Percentiles rank a stretch among this genome's conserved stretches.
Evolutionary conservation across 2,113 vertebrate species (phyloP).

Genomic region (Neotoma lepida): DNA sequence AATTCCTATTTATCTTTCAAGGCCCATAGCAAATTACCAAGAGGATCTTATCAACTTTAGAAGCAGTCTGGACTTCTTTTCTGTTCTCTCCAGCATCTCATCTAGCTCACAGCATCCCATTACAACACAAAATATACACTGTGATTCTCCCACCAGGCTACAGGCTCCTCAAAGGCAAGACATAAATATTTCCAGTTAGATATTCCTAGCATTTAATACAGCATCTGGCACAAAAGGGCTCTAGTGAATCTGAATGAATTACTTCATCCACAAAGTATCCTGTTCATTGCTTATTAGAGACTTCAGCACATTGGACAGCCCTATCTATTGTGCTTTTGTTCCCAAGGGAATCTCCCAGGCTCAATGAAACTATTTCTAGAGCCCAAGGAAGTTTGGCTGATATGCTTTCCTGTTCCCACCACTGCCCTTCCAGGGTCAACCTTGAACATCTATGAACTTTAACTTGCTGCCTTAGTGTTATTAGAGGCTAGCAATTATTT

Average conservation of each 20-base stretch:
- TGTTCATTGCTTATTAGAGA: constrained; percentile 1
- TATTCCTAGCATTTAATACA: constrained; percentile 26
- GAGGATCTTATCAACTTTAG: background rate
- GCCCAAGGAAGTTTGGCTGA: background rate
- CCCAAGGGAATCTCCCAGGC: constrained; percentile 17
- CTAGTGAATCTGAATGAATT: constrained; percentile 38
- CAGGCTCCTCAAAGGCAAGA: constrained; percentile 27
- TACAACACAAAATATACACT: background rate
- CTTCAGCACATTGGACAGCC: background rate
- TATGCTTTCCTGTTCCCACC: background rate
- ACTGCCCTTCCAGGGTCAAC: background rate
- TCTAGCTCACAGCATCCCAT: background rate
- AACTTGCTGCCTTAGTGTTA: background rate
- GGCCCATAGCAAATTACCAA: constrained; percentile 5
- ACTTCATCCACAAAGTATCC: constrained; percentile 38
- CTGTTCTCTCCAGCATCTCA: background rate
- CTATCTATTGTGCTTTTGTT: constrained; percentile 9
- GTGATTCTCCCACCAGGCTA: background rate
- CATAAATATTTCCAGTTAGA: background rate
- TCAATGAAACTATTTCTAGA: constrained; percentile 9
- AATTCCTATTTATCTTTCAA: constrained; percentile 26
- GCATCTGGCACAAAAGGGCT: background rate
- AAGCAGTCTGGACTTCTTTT: background rate
- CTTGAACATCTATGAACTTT: background rate
- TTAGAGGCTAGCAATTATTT: background rate